phyloP scores from a whole-genome alignment of 2,888 invertebrate genomes.

The Melinaea menophilus region DNA sequence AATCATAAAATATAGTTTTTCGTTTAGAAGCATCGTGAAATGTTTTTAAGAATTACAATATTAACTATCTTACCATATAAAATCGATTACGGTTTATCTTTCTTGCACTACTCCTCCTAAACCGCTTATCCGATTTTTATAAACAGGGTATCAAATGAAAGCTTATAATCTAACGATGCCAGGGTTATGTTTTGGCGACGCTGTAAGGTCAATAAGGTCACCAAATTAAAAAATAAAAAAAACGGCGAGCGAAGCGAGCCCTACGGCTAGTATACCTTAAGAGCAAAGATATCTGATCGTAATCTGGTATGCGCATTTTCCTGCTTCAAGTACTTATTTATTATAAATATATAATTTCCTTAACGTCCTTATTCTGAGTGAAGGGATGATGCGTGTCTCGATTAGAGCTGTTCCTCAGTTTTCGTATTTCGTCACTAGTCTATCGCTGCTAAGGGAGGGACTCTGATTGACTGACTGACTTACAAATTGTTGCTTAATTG shows the following conservation, averaged over 20 bases:
- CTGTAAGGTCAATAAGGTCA: no score
- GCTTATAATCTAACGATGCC: no score
- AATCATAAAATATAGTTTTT: no score
- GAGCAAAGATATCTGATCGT: slow-evolving; percentile 15
- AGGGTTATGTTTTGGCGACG: no score
- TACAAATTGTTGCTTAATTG: slow-evolving; percentile 3
- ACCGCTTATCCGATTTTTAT: no score
- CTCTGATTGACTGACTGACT: slow-evolving; percentile 25
- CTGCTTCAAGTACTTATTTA: slow-evolving; percentile 26
- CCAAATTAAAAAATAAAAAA: no score
- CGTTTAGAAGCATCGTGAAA: no score
- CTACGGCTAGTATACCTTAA: slow-evolving; percentile 3
- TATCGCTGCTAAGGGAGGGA: slow-evolving; percentile 38
- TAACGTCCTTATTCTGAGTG: slow-evolving; percentile 30
- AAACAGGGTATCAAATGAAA: no score
- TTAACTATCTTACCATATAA: no score
- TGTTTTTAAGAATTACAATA: not conserved
- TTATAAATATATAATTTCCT: slow-evolving; percentile 53
- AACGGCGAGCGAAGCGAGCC: no score
- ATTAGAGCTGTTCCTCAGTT: slow-evolving; percentile 63
- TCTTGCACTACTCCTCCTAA: no score
- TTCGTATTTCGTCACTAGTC: slow-evolving; percentile 51
- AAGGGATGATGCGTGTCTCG: slow-evolving; percentile 42
- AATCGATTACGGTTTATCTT: no score
- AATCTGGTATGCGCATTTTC: slow-evolving; percentile 19